These are phyloP conservation scores for Gallinago media DNA, from an alignment of 2,113 vertebrate genomes.

Conservation along the genomic window DNA sequence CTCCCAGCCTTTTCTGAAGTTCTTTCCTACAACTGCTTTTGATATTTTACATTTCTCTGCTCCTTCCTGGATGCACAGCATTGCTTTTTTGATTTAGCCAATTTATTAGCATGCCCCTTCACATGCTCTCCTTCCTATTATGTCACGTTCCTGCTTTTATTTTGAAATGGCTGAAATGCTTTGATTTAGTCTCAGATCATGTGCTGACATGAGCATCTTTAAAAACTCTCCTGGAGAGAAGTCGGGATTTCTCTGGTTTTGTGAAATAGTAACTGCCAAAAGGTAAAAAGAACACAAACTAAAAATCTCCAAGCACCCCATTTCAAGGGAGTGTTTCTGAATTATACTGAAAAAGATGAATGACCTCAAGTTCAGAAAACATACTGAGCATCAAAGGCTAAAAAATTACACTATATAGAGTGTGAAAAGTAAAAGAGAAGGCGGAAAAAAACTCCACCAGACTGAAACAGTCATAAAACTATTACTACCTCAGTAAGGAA, in stretches of 20 bases:
- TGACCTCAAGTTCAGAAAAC: constrained; percentile 14
- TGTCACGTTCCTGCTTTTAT: constrained; percentile 19
- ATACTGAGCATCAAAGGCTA: background rate
- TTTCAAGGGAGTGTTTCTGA: background rate
- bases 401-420: background rate
- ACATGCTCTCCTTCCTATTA: background rate
- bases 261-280: background rate
- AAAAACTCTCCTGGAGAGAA: constrained; percentile 24
- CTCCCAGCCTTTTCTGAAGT: background rate
- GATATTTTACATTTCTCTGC: background rate
- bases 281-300: background rate
- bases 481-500: background rate
- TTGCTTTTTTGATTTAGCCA: background rate
- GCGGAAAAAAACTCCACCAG: accelerated
- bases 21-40: constrained; percentile 29
- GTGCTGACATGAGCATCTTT: background rate
- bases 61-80: constrained; percentile 12
- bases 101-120: constrained; percentile 30
- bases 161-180: constrained; percentile 13
- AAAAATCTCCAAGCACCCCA: background rate
- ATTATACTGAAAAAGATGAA: background rate
- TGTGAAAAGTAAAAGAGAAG: background rate
- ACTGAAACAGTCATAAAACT: background rate
- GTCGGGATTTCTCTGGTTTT: background rate
- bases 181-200: constrained; percentile 35